Percentiles rank a stretch among this genome's conserved stretches.
These are phyloP conservation scores for Molossus alvarezi DNA, from an alignment of 2,797 vertebrate species.

Conservation along the genomic window DNA sequence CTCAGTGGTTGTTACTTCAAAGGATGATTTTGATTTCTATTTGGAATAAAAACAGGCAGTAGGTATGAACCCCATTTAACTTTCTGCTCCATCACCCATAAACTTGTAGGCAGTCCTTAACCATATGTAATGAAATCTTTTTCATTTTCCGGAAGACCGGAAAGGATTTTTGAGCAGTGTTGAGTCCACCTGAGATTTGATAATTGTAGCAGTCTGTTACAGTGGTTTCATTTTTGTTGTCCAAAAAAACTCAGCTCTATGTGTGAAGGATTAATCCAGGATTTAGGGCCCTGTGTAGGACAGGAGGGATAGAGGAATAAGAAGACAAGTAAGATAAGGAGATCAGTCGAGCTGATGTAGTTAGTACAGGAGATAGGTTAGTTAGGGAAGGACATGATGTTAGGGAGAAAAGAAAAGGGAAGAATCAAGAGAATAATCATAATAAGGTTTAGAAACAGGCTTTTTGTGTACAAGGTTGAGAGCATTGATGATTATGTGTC, in stretches of 20 bases:
- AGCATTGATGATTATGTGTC: not conserved
- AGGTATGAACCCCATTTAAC: not conserved
- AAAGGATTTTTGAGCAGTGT: constrained; percentile 8
- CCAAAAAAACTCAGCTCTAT: not conserved
- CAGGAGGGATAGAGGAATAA: not conserved
- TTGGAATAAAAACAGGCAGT: constrained; percentile 46
- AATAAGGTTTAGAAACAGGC: not conserved
- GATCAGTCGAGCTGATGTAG: not conserved
- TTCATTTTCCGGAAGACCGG: not conserved
- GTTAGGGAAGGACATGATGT: not conserved
- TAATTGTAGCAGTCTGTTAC: not conserved
- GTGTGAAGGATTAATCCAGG: not conserved
- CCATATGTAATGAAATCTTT: not conserved
- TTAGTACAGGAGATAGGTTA: not conserved
- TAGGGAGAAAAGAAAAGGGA: constrained; percentile 9
- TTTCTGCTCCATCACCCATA: not conserved
- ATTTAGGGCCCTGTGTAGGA: not conserved
- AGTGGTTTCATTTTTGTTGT: not conserved
- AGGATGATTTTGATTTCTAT: constrained; percentile 58
- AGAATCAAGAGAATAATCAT: constrained; percentile 2
- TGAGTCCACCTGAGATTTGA: not conserved
- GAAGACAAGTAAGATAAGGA: not conserved
- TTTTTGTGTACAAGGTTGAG: constrained; percentile 38
- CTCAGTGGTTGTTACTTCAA: not conserved
- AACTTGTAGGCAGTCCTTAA: not conserved